phyloP scores from a whole-genome alignment of 2,113 vertebrate genomes.

The Pelusios castaneus region DNA sequence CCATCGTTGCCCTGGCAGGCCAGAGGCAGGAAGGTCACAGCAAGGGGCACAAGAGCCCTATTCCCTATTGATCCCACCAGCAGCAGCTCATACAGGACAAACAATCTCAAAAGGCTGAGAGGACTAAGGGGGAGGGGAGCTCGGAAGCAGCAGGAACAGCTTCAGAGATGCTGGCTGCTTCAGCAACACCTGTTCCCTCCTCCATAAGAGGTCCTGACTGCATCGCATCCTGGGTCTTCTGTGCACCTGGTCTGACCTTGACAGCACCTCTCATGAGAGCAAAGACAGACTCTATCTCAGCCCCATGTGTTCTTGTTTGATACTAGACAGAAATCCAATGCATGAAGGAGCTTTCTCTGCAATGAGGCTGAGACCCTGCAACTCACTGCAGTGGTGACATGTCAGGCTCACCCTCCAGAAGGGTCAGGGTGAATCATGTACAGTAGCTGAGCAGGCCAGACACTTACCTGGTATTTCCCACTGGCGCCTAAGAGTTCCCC shows the following conservation, averaged over 20 bases:
- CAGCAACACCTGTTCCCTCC: neutral
- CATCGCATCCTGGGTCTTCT: accelerated
- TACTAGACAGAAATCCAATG: neutral
- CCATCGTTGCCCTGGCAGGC: neutral
- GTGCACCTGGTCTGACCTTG: neutral
- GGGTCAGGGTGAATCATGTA: neutral
- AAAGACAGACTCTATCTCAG: neutral
- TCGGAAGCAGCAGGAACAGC: neutral
- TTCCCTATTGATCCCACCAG: neutral
- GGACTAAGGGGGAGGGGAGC: neutral
- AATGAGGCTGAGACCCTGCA: too few relatives aligned
- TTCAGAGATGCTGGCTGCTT: accelerated
- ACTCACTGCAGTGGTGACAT: neutral
- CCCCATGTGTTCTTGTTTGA: neutral
- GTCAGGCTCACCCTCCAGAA: neutral
- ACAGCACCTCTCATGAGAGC: neutral
- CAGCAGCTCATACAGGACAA: neutral
- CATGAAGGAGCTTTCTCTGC: neutral
- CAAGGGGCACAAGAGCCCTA: neutral
- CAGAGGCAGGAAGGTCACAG: neutral
- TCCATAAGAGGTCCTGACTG: neutral
- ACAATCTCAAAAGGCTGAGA: too few relatives aligned
- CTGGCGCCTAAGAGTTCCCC: slow-evolving; percentile 87
- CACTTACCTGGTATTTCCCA: slow-evolving; percentile 91
- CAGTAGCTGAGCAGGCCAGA: accelerated